Percentiles rank a stretch among this genome's conserved stretches.
phyloP scores from a whole-genome alignment of 1,140 invertebrate species.

The Macrobrachium rosenbergii region DNA sequence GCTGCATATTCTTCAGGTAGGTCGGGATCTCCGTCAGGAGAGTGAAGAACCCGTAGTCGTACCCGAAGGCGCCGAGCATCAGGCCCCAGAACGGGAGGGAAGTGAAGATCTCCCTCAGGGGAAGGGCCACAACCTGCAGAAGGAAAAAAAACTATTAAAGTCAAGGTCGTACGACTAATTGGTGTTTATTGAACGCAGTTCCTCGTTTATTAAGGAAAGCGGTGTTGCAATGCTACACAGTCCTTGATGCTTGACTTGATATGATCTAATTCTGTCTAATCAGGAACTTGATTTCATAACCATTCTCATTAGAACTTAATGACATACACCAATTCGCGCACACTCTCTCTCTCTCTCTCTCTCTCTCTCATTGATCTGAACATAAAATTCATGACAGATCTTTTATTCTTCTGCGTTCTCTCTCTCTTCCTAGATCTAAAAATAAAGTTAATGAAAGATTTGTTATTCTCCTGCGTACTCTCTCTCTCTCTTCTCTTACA shows the following conservation, averaged over 20 bases:
- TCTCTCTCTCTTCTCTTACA: too few relatives aligned
- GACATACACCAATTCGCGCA: too few relatives aligned
- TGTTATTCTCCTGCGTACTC: too few relatives aligned
- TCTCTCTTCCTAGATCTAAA: neutral
- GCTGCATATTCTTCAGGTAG: slow-evolving; percentile 58
- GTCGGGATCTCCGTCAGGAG: slow-evolving; percentile 52
- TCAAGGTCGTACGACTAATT: too few relatives aligned
- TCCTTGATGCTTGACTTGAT: neutral
- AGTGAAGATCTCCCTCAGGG: slow-evolving; percentile 28
- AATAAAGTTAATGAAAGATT: too few relatives aligned
- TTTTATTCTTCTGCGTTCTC: too few relatives aligned
- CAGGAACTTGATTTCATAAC: neutral
- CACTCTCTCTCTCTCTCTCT: neutral
- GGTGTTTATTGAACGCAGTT: too few relatives aligned
- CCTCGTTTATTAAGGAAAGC: neutral
- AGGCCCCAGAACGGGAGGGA: slow-evolving; percentile 52
- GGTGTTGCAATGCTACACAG: neutral
- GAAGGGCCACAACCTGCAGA: slow-evolving; percentile 33
- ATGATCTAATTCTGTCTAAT: neutral
- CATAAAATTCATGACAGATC: too few relatives aligned
- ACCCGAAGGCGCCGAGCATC: slow-evolving; percentile 31
- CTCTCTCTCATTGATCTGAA: too few relatives aligned
- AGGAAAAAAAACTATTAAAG: neutral
- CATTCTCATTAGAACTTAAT: too few relatives aligned
- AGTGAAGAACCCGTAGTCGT: slow-evolving; percentile 57